Percentiles rank a stretch among this genome's conserved stretches.
Evolutionary conservation across 2,888 invertebrate genomes (phyloP).

Genomic region (Smittia sp.): DNA sequence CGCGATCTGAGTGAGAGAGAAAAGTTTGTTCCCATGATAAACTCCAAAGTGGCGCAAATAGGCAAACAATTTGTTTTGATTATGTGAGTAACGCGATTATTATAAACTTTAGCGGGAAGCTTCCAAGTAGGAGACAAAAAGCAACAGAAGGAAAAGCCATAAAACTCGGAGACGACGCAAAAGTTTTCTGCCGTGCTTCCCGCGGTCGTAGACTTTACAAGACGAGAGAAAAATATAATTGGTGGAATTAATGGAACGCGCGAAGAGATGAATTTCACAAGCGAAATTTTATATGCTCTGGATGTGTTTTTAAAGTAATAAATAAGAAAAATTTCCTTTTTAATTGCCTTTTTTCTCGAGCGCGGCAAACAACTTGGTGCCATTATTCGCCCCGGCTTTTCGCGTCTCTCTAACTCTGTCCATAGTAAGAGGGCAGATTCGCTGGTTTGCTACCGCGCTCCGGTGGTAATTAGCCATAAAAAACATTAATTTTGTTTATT

Average conservation of each 20-base stretch:
- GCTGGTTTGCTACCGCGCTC: conserved; percentile 3
- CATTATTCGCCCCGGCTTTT: conserved; percentile 34
- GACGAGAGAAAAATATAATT: conserved; percentile 18
- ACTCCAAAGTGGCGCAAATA: conserved; percentile 11
- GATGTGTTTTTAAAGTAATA: conserved; percentile 41
- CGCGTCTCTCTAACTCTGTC: conserved; percentile 15
- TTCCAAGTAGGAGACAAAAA: no score
- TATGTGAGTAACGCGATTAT: neutral
- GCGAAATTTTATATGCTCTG: conserved; percentile 26
- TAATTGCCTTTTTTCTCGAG: conserved; percentile 35
- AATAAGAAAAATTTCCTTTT: conserved; percentile 37
- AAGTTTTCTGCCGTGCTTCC: conserved; percentile 18
- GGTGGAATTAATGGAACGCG: conserved; percentile 38
- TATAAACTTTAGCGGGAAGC: conserved; percentile 2
- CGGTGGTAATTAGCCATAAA: conserved; percentile 41
- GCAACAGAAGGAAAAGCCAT: conserved; percentile 17
- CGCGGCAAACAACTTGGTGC: conserved; percentile 35
- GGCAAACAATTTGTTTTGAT: conserved; percentile 27
- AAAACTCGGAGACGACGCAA: conserved; percentile 14
- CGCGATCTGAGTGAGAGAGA: neutral
- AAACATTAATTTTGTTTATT: conserved; percentile 42
- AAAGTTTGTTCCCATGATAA: neutral
- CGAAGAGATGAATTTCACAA: conserved; percentile 8
- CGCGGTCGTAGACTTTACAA: neutral
- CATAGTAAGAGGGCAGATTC: conserved; percentile 39